Evolutionary conservation across 2,797 vertebrate species (phyloP).

Genomic region (Delichon dasypus): DNA sequence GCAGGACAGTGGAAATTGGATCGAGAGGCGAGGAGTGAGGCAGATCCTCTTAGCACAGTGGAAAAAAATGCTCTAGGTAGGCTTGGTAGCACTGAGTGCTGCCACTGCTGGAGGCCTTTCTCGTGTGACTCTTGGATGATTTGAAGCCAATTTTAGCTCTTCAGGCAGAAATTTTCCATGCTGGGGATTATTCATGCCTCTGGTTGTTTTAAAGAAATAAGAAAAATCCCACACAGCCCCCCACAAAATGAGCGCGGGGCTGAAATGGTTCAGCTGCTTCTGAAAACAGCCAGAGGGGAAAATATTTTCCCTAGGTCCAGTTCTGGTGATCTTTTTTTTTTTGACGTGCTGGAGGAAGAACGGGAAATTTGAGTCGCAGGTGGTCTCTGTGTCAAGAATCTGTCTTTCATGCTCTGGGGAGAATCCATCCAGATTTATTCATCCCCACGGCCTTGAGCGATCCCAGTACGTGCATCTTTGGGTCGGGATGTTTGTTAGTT

Average conservation of each 20-base stretch:
- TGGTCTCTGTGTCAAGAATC: conserved; percentile 32
- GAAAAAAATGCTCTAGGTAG: conserved; percentile 53
- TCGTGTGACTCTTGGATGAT: conserved; percentile 33
- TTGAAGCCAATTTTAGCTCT: conserved; percentile 60
- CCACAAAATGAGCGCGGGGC: neutral
- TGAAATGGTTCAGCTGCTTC: neutral
- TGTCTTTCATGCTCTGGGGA: neutral
- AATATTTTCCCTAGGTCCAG: neutral
- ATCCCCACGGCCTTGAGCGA: neutral
- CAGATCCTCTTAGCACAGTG: conserved; percentile 49
- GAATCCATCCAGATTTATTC: neutral
- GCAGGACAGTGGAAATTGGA: conserved; percentile 41
- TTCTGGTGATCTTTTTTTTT: conserved; percentile 4
- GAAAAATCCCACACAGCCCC: neutral
- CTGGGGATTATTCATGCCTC: conserved; percentile 49
- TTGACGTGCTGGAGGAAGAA: neutral
- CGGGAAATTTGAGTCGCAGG: neutral
- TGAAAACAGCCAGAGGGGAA: conserved; percentile 13
- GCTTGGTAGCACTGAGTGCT: conserved; percentile 10
- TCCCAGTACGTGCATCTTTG: neutral
- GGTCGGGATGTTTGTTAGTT: neutral
- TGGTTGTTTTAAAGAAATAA: neutral
- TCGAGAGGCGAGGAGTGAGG: conserved; percentile 31
- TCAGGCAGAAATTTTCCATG: conserved; percentile 57
- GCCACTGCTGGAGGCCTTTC: conserved; percentile 46